These are phyloP conservation scores for Sorex fumeus DNA, from an alignment of 2,113 vertebrate genomes.

Conservation along the genomic window DNA sequence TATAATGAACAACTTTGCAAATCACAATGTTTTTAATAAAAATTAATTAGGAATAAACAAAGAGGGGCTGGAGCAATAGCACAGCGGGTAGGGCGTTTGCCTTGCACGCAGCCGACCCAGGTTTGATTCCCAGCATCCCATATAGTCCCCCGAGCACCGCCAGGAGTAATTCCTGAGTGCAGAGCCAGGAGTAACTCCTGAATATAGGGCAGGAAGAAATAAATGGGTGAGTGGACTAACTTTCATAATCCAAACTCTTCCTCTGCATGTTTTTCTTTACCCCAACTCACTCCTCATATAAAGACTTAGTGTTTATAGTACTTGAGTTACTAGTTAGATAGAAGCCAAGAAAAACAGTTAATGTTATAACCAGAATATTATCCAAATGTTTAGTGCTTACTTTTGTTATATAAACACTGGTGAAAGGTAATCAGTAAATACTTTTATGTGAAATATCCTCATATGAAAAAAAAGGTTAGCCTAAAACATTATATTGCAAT, in stretches of 20 bases:
- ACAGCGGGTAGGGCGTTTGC: no score
- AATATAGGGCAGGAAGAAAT: background rate
- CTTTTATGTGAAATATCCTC: conserved; percentile 83
- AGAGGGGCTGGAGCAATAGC: no score
- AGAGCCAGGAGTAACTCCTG: no score
- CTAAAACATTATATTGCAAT: conserved; percentile 34
- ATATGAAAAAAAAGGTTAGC: background rate
- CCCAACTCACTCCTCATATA: conserved; percentile 79
- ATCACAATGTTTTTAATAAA: no score
- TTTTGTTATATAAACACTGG: conserved; percentile 89
- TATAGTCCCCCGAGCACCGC: no score
- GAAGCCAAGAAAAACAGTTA: conserved; percentile 84
- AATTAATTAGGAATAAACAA: no score
- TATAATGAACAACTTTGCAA: no score
- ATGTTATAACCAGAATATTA: conserved; percentile 90
- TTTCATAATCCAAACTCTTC: conserved; percentile 86
- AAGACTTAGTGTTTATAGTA: conserved; percentile 86
- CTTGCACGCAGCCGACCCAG: no score
- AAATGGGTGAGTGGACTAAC: conserved; percentile 81
- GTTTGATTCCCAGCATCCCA: no score
- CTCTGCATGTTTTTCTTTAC: conserved; percentile 88
- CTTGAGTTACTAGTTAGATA: conserved; percentile 53
- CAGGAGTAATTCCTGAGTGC: no score
- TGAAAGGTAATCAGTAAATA: conserved; percentile 92
- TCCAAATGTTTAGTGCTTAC: conserved; percentile 91